These are phyloP conservation scores for Nixonia krombeini DNA, from an alignment of 1,140 invertebrate species.

Conservation along the genomic window DNA sequence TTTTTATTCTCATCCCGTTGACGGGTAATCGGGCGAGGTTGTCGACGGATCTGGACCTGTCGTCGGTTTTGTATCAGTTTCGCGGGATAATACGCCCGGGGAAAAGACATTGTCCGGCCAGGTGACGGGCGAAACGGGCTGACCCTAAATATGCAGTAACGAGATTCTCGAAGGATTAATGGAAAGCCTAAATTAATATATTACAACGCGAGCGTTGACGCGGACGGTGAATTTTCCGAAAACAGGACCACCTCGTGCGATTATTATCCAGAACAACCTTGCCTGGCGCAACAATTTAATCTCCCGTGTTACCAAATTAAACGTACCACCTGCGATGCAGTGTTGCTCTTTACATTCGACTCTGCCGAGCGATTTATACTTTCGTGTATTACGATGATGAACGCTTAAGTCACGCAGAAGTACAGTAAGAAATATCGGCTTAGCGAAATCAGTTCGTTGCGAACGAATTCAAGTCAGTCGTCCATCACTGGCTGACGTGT, in stretches of 20 bases:
- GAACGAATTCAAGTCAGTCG: too few relatives aligned
- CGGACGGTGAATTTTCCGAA: conserved; percentile 1
- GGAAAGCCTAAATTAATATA: conserved; percentile 40
- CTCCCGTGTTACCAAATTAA: too few relatives aligned
- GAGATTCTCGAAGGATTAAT: conserved; percentile 35
- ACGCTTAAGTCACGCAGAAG: too few relatives aligned
- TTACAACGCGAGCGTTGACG: conserved; percentile 11
- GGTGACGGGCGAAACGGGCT: conserved; percentile 24
- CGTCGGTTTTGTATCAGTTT: conserved; percentile 42
- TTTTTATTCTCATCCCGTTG: too few relatives aligned
- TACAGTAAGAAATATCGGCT: too few relatives aligned
- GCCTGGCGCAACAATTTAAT: conserved; percentile 11
- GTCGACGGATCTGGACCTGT: conserved; percentile 41
- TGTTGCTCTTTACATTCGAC: too few relatives aligned
- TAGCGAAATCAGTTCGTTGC: too few relatives aligned
- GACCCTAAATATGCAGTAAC: conserved; percentile 28
- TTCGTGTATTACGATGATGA: too few relatives aligned
- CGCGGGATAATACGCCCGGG: too few relatives aligned
- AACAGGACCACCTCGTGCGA: conserved; percentile 5
- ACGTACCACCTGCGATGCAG: too few relatives aligned
- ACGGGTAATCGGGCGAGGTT: conserved; percentile 46
- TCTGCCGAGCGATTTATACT: too few relatives aligned
- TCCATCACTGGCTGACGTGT: too few relatives aligned
- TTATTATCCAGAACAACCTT: conserved; percentile 36
- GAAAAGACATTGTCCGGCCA: conserved; percentile 38